Base-by-base conservation (phyloP, 2,888 invertebrate species). In the Tricholauxania praeusta region DNA sequence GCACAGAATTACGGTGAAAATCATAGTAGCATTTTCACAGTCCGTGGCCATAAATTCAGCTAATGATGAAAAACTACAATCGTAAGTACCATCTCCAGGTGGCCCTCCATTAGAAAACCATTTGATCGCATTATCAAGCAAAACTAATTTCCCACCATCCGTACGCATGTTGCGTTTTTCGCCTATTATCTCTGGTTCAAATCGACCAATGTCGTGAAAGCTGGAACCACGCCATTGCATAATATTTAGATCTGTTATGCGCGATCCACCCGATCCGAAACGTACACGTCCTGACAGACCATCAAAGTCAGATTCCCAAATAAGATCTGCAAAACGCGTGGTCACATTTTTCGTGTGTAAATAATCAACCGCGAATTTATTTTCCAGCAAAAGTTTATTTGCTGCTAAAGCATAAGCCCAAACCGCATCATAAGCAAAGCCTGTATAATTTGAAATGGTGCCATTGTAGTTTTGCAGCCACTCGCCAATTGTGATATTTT, bases 391-490 rank as follows among this genome's bases (percentile, higher is more conserved):
- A 1, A 95, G 87, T 76, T 90, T 88, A 81, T 93, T 90, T 47
- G 93, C 87, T 0, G 93, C 94, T 52, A 90, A 86, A 6, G 93
- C 94, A 84, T 93, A 94, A 0, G 92, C 91, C 94, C 95, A 95
- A 67, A 94, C 92, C 0, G 94, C 94, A 85, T 95, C 95, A 80
- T 95, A 95, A 0, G 93, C 93, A 82, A 91, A 94, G 1, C 93
- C 93, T 0, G 92, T 93, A 83, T 93, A 94, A 77, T 90, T 89
- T 0, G 92, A 92, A 10, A 79, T 70, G n/a, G 72, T 60, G 10
- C 69, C 72, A 12, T 78, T 79, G 28, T 75, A 77, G 28, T 66
- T 57, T 0, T 55, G 53, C 28, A 81, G 53, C 93, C 94, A 95
- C 74, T 91, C 83, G 0, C 87, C 85, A 0, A 94, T 91, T 0